Percentiles rank a stretch among this genome's conserved stretches.
Conservation (phyloP, 2,888 invertebrate species). For the Scaptomyza flava region DNA sequence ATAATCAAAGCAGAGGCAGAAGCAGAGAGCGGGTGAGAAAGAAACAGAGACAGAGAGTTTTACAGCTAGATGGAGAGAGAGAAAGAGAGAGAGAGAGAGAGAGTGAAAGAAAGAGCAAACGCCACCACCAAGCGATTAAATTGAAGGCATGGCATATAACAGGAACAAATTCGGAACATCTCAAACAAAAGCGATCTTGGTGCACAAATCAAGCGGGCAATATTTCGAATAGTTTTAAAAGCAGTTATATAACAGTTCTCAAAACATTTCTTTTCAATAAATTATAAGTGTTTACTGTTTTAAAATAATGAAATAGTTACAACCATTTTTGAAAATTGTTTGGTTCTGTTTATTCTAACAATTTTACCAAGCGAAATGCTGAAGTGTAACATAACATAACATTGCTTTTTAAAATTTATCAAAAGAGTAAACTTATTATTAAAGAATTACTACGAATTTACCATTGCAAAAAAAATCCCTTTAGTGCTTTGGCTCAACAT, state of each 20-base stretch:
- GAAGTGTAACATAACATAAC: too few species aligned
- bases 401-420: too few species aligned
- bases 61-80: neutral
- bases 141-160: slow-evolving; percentile 9
- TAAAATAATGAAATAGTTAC: too few species aligned
- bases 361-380: too few species aligned
- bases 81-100: neutral
- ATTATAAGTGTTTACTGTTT: too few species aligned
- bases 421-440: too few species aligned
- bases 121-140: slow-evolving; percentile 23
- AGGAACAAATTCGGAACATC: slow-evolving; percentile 1
- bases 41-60: slow-evolving; percentile 16
- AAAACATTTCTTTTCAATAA: neutral
- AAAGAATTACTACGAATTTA: too few species aligned
- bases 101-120: slow-evolving; percentile 12
- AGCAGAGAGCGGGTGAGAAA: slow-evolving; percentile 30
- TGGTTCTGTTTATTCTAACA: too few species aligned
- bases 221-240: neutral
- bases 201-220: slow-evolving; percentile 24
- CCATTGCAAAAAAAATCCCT: neutral
- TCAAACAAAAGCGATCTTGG: slow-evolving; percentile 10
- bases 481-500: too few species aligned
- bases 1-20: slow-evolving; percentile 54
- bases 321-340: too few species aligned
- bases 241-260: neutral